A percentile compares a stretch with the other conserved stretches of the same genome.
Evolutionary conservation across 64 coral and sea anemone genomes (phyloP).

Genomic region (Pocillopora verrucosa): DNA sequence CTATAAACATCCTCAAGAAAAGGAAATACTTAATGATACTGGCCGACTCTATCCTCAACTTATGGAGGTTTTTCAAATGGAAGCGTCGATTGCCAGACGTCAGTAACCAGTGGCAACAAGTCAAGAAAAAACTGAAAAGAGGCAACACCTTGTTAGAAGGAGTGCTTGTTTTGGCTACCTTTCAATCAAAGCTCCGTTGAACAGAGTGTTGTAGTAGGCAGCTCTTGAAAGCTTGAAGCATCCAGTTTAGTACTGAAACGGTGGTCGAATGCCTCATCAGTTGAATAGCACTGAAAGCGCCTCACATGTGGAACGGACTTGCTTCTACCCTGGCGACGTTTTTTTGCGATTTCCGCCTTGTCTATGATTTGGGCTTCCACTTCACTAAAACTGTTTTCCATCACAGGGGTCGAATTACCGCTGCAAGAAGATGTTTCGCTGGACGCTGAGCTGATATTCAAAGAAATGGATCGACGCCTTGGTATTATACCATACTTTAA

Average conservation of each 20-base stretch:
- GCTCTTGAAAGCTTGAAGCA: slow-evolving; percentile 32
- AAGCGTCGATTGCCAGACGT: no score
- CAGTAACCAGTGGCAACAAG: no score
- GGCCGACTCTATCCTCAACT: not conserved
- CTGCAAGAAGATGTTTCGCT: slow-evolving; percentile 10
- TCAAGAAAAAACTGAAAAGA: not conserved
- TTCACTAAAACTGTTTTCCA: not conserved
- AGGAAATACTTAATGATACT: not conserved
- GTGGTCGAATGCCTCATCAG: not conserved
- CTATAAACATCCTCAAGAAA: not conserved
- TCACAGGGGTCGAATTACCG: not conserved
- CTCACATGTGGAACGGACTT: slow-evolving; percentile 10
- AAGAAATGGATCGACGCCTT: not conserved
- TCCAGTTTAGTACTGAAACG: not conserved
- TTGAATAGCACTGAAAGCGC: not conserved
- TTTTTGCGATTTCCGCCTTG: slow-evolving; percentile 25
- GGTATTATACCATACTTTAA: not conserved
- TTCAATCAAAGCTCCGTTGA: slow-evolving; percentile 34
- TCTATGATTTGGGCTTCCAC: slow-evolving; percentile 13
- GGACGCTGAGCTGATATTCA: slow-evolving; percentile 5
- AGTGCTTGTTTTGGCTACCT: not conserved
- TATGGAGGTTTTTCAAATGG: not conserved
- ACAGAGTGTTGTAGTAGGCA: slow-evolving; percentile 25
- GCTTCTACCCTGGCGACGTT: slow-evolving; percentile 9
- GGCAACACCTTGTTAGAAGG: not conserved